phyloP scores from a whole-genome alignment of 2,797 vertebrate genomes.

The Clarias platycephalus region DNA sequence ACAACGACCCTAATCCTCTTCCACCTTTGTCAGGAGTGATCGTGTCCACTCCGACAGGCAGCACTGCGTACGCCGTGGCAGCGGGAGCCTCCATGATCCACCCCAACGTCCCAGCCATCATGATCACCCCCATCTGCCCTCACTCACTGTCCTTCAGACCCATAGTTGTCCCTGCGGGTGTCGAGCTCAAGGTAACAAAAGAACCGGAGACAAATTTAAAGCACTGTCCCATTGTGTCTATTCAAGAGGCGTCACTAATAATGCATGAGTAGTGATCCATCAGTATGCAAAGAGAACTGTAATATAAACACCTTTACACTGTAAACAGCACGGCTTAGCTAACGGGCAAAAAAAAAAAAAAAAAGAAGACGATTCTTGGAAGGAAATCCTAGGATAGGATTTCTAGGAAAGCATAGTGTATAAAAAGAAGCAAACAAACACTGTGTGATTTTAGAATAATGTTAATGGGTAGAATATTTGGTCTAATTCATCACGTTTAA shows the following conservation, averaged over 20 bases:
- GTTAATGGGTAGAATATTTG: not conserved
- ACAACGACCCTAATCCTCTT: not conserved
- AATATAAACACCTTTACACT: not conserved
- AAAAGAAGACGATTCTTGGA: not conserved
- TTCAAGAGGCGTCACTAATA: not conserved
- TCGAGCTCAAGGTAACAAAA: conserved; percentile 73
- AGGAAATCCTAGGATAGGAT: not conserved
- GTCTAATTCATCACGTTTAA: not conserved
- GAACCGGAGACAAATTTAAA: not conserved
- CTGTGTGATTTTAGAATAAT: not conserved
- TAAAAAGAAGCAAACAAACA: not conserved
- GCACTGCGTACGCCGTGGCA: conserved; percentile 80
- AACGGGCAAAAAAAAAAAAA: not conserved
- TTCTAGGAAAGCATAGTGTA: not conserved
- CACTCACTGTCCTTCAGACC: conserved; percentile 84
- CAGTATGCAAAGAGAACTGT: not conserved
- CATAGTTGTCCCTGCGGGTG: conserved; percentile 81
- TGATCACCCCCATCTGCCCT: conserved; percentile 83
- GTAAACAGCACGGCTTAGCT: not conserved
- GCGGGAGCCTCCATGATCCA: conserved; percentile 85
- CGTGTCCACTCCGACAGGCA: conserved; percentile 81
- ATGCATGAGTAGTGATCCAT: conserved; percentile 7
- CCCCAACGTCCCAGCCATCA: conserved; percentile 82
- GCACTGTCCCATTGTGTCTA: not conserved
- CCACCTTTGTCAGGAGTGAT: conserved; percentile 72